Evolutionary conservation across 2,113 vertebrate species (phyloP).

Genomic region (Bothrops jararaca): DNA sequence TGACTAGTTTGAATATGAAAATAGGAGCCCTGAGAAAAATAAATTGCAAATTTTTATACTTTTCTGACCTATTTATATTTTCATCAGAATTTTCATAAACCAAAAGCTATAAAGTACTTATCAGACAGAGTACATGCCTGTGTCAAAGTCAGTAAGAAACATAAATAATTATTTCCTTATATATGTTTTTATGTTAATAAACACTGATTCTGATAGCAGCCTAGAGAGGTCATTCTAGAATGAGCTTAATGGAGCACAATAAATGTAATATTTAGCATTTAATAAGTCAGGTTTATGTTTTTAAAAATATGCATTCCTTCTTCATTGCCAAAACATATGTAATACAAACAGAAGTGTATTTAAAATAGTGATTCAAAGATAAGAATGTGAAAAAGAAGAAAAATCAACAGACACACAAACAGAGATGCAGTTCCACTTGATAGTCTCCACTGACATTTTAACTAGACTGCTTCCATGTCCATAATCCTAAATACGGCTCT

Average conservation of each 20-base stretch:
- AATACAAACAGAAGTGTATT: background rate
- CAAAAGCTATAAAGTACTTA: background rate
- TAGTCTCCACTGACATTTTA: background rate
- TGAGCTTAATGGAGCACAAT: background rate
- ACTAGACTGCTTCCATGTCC: background rate
- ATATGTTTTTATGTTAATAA: background rate
- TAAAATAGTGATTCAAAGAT: background rate
- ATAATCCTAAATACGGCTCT: background rate
- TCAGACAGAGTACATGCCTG: background rate
- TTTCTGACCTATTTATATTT: background rate
- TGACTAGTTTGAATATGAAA: background rate
- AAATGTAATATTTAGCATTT: background rate
- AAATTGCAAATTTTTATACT: background rate
- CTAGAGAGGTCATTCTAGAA: background rate
- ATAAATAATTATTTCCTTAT: background rate
- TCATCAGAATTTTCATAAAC: background rate
- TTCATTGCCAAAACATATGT: background rate
- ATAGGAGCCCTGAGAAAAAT: conserved; percentile 2
- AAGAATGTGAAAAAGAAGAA: background rate
- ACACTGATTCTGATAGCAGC: background rate
- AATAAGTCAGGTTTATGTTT: background rate
- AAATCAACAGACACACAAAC: background rate
- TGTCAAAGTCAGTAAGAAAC: background rate
- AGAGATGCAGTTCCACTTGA: background rate
- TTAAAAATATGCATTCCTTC: background rate